Evolutionary conservation across 2,888 invertebrate species (phyloP).

Genomic region (Oligia strigilis): DNA sequence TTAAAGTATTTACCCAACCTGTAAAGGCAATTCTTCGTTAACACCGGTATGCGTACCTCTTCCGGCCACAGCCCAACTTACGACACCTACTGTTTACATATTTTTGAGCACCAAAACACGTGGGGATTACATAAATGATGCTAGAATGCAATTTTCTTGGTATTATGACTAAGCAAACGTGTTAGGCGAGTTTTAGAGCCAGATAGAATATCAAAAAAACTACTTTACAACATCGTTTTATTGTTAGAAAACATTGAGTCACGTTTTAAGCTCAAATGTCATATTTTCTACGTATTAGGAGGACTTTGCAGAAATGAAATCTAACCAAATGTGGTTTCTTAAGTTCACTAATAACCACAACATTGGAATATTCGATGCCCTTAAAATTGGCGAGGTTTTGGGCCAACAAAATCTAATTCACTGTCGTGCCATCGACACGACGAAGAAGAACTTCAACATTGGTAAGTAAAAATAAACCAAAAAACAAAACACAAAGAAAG

Average conservation of each 20-base stretch:
- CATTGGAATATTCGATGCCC: neutral
- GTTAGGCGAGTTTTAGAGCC: slow-evolving; percentile 56
- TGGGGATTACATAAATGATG: slow-evolving; percentile 68
- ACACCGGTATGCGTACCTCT: slow-evolving; percentile 75
- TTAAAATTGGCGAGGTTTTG: neutral
- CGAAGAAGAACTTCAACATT: neutral
- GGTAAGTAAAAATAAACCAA: neutral
- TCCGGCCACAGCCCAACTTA: slow-evolving; percentile 74
- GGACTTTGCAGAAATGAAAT: slow-evolving; percentile 22
- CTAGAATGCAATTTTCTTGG: slow-evolving; percentile 66
- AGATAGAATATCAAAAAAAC: slow-evolving; percentile 52
- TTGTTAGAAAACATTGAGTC: slow-evolving; percentile 59
- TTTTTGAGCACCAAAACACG: slow-evolving; percentile 63
- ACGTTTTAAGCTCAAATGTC: slow-evolving; percentile 40
- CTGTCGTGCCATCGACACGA: neutral
- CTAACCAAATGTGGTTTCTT: neutral
- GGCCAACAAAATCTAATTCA: neutral
- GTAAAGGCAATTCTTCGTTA: slow-evolving; percentile 69
- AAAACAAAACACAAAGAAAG: slow-evolving; percentile 12
- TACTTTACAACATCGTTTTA: slow-evolving; percentile 52
- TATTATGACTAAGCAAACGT: slow-evolving; percentile 68
- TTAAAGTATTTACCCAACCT: slow-evolving; percentile 5
- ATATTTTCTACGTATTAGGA: slow-evolving; percentile 26
- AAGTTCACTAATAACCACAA: neutral
- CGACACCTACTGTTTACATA: slow-evolving; percentile 68